Evolutionary conservation across 2,797 vertebrate genomes (phyloP), one percentile per base, ranked within the genome.

Genomic region (Otolemur crassicaudatus): DNA sequence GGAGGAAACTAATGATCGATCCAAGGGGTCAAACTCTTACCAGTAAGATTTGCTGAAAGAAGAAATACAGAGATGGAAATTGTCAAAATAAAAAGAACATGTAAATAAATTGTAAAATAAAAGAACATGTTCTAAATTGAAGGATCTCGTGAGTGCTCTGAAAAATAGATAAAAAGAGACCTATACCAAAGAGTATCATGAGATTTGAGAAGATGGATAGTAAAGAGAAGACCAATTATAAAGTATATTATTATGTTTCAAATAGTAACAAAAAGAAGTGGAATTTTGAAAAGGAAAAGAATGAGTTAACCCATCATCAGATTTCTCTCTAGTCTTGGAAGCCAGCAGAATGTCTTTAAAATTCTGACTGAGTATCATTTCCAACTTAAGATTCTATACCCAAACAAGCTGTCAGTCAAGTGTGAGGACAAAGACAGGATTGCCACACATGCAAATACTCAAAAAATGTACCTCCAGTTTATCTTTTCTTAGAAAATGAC

Each of bases 391-490:
- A 80, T 25, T 79, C 67, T 49, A 2, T 2, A 12, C 75, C 67
- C 49, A 46, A 69, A 61, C 14, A 31, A 67, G 37, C 43, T 53
- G 56, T 10, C 25, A 63, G 23, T 65, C 63, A n/a, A 27, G n/a
- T 1, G 14, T 3, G 43, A 91, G n/a, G 17, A 23, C 16, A 34
- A 49, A 40, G 63, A 17, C 60, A 6, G 67, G 34, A 40, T 13
- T 3, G 20, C 82, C 60, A 11, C 1, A 1, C 3, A 3, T 0
- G 14, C 37, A 5, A 17, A 70, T 46, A 43, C 29, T 22, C 0
- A 27, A 0, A 22, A 37, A 19, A 29, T 22, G 9, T 12, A 22
- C 65, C 40, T 65, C 23, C 37, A 1, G 7, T 0, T 0, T 3
- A 1, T 5, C 58, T 56, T 6, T 46, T 67, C 72, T 25, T 12